A percentile compares a stretch with the other conserved stretches of the same genome.
These are phyloP conservation scores for Pasiphila rectangulata DNA, from an alignment of 2,888 invertebrate genomes.

Conservation along the genomic window DNA sequence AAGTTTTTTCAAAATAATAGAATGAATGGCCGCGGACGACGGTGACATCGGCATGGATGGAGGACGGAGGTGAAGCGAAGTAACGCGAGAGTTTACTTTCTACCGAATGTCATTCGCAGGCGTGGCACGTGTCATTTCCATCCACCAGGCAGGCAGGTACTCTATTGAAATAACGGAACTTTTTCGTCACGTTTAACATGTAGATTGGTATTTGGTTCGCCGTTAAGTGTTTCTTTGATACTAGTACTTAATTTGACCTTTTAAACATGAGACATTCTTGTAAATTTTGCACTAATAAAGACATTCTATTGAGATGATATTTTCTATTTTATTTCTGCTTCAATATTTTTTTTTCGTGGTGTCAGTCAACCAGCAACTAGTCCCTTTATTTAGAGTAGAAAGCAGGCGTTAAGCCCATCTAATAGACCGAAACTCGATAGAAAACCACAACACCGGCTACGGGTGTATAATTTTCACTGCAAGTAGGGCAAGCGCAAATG, in stretches of 20 bases:
- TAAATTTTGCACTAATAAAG: too few species aligned
- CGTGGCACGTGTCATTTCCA: conserved; percentile 60
- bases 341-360: too few species aligned
- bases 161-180: conserved; percentile 58
- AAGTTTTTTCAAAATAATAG: conserved; percentile 43
- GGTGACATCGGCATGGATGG: conserved; percentile 33
- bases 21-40: conserved; percentile 42
- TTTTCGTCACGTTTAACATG: conserved; percentile 31
- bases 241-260: too few species aligned
- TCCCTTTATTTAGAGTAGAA: conserved; percentile 58
- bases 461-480: conserved; percentile 67
- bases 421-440: conserved; percentile 71
- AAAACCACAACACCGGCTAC: conserved; percentile 66
- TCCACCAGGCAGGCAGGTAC: conserved; percentile 31
- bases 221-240: background rate
- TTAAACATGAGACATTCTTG: too few species aligned
- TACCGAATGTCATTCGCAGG: conserved; percentile 62
- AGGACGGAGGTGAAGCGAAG: conserved; percentile 31
- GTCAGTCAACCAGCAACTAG: conserved; percentile 12
- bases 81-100: conserved; percentile 67
- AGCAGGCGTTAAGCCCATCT: conserved; percentile 55
- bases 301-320: background rate
- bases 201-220: background rate
- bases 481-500: conserved; percentile 66
- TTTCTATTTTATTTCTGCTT: background rate